Base-by-base conservation (phyloP, 2,113 vertebrate species). In the Pelecanus crispus region DNA sequence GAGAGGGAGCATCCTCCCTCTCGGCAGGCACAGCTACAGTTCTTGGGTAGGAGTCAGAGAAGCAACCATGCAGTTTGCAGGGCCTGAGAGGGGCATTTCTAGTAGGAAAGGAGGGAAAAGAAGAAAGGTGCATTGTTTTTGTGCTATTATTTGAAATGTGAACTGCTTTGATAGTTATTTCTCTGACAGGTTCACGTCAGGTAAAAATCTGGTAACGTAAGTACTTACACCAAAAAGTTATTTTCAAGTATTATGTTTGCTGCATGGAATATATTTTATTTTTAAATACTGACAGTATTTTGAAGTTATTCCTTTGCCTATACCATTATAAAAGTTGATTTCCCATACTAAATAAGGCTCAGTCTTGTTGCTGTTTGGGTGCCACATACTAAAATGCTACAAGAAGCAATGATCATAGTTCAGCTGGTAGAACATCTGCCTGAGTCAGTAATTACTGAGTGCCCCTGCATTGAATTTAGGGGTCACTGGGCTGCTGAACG, bases 401-500 rank as follows among this genome's bases (percentile, higher is more conserved):
- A 90, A 86, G 82, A 90, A 92, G 50, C 26, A 21, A 62, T 24
- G 40, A 86, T 49, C n/a, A 31, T 29, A 65, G 70, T 52, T 90
- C 66, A 90, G 25, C 45, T 47, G 50, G 55, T 9, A 62, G 79
- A 86, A 92, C 82, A 88, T 74, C 90, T 96, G 71, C 85, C 74
- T 42, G 47, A 88, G 74, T 53, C 74, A 93, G 71, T 92, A 90
- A 96, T 88, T 88, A 66, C 62, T 1, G 3, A 73, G 12, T 88
- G 81, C n/a, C 82, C 56, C 79, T 74, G 45, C 62, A 74, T 7
- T 92, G 75, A 88, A 93, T 90, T 78, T 62, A 94, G 75, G 90
- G 90, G 92, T 94, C 92, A 95, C 45, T 66, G 68, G 55, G 59
- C 82, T 96, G 93, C 82, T 96, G 88, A 93, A 94, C 63, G 55